Conservation (phyloP, 2,113 vertebrate species). For the Rousettus leschenaultii region DNA sequence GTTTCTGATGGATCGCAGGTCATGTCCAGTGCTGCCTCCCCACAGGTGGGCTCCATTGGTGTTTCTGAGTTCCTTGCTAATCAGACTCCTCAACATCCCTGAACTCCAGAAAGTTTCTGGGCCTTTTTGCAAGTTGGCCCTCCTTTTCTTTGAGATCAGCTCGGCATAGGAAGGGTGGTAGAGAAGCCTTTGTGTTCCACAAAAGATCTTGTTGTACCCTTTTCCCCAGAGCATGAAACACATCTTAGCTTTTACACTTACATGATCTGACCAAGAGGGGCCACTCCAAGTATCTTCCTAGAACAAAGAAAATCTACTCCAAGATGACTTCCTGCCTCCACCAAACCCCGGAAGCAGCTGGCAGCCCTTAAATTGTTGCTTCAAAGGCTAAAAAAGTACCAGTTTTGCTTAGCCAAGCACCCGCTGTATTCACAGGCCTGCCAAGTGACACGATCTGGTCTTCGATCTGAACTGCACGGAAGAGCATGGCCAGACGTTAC, state of each 20-base stretch:
- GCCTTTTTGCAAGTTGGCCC: neutral
- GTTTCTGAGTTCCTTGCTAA: neutral
- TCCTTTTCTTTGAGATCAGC: neutral
- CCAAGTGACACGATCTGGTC: neutral
- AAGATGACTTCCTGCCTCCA: neutral
- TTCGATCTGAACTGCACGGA: neutral
- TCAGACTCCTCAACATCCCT: neutral
- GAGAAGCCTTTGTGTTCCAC: neutral
- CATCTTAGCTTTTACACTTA: neutral
- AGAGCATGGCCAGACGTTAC: neutral
- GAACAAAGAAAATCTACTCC: neutral
- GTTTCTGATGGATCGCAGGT: neutral
- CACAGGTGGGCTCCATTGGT: neutral
- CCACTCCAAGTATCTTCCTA: neutral
- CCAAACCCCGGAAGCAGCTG: neutral
- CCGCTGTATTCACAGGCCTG: neutral
- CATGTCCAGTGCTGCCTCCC: neutral
- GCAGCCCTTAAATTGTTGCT: neutral
- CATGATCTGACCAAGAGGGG: neutral
- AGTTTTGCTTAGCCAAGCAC: neutral
- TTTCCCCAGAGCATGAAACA: neutral
- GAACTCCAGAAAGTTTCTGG: neutral
- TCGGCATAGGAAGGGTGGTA: neutral
- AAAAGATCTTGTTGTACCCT: neutral
- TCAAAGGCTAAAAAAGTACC: neutral